Evolutionary conservation across 2,113 vertebrate species (phyloP).

Genomic region (Myiopsitta monachus): DNA sequence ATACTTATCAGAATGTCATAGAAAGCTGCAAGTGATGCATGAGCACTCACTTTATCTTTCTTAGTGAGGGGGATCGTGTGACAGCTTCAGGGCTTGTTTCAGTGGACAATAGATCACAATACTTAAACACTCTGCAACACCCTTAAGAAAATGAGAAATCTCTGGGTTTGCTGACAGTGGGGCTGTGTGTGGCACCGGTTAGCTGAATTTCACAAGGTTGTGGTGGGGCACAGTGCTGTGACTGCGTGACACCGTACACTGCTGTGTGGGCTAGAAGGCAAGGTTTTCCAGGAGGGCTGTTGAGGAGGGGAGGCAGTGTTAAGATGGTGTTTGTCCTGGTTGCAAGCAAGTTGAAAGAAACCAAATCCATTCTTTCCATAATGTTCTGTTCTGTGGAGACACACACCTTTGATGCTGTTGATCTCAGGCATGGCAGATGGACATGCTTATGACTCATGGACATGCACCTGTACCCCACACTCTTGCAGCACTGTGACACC

Average conservation of each 20-base stretch:
- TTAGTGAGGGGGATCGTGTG: neutral
- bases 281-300: neutral
- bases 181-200: neutral
- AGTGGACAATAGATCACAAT: neutral
- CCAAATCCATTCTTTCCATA: neutral
- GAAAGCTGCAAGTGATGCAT: constrained; percentile 45
- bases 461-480: too few species aligned
- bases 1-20: constrained; percentile 11
- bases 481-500: neutral
- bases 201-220: neutral
- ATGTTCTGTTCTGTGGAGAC: neutral
- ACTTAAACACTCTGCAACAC: neutral
- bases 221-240: neutral
- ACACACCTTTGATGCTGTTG: neutral
- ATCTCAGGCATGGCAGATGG: neutral
- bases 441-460: accelerated
- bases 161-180: neutral
- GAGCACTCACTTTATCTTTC: constrained; percentile 36
- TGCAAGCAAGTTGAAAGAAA: neutral
- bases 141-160: neutral
- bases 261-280: neutral
- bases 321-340: neutral
- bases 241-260: neutral
- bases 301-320: neutral
- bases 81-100: constrained; percentile 5